phyloP scores from a whole-genome alignment of 2,888 invertebrate genomes.

The Chloromyia formosa region DNA sequence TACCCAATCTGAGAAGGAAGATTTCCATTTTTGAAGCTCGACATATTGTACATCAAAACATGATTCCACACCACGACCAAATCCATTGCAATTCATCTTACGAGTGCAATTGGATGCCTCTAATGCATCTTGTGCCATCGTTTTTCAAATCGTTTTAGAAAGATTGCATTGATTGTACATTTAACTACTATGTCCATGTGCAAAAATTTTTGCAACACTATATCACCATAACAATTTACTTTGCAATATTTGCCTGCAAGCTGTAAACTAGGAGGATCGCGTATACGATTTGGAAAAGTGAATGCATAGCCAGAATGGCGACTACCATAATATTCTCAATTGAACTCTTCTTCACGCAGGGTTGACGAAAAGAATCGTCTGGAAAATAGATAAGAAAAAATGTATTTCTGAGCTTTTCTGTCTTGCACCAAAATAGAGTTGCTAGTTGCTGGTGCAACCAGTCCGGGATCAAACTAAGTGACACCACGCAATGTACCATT shows the following conservation, averaged over 20 bases:
- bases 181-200: slow-evolving; percentile 25
- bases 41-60: slow-evolving; percentile 4
- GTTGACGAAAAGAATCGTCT: not conserved
- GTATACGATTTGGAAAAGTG: slow-evolving; percentile 23
- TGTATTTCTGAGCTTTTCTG: too few relatives aligned
- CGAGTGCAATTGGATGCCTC: slow-evolving; percentile 3
- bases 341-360: not conserved
- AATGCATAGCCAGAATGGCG: slow-evolving; percentile 26
- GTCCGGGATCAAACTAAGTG: too few relatives aligned
- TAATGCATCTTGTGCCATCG: slow-evolving; percentile 14
- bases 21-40: too few relatives aligned
- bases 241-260: slow-evolving; percentile 1
- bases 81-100: slow-evolving; percentile 11
- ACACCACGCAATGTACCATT: too few relatives aligned
- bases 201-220: slow-evolving; percentile 22
- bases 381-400: too few relatives aligned
- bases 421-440: too few relatives aligned
- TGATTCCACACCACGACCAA: slow-evolving; percentile 8
- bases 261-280: not conserved
- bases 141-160: slow-evolving; percentile 21
- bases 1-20: not conserved
- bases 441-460: too few relatives aligned
- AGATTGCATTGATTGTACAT: slow-evolving; percentile 27
- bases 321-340: not conserved
- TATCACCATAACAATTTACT: slow-evolving; percentile 9